A percentile compares a stretch with the other conserved stretches of the same genome.
phyloP scores from a whole-genome alignment of 1,140 invertebrate species.

The Scaptomyza hsui region DNA sequence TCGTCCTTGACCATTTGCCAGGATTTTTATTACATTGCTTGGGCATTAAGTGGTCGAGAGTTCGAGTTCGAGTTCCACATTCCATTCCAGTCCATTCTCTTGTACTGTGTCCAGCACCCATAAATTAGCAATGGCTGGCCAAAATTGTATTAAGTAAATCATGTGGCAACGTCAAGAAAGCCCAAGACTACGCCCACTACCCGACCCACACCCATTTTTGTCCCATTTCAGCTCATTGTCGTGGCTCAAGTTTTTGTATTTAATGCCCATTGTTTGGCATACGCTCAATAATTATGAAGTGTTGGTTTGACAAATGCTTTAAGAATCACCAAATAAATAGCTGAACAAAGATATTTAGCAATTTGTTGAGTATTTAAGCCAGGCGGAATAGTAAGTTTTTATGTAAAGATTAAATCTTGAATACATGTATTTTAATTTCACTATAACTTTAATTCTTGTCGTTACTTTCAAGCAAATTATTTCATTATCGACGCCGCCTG shows the following conservation, averaged over 20 bases:
- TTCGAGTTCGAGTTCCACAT: constrained; percentile 6
- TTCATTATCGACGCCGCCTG: too few species aligned
- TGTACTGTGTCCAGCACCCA: constrained; percentile 25
- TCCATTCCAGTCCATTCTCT: constrained; percentile 23
- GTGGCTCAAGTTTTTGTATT: constrained; percentile 1
- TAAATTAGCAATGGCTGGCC: constrained; percentile 63
- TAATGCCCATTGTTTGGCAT: constrained; percentile 20
- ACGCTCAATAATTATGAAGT: constrained; percentile 37
- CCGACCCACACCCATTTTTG: background rate
- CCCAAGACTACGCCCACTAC: constrained; percentile 6
- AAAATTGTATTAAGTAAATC: constrained; percentile 73
- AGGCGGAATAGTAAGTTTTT: too few species aligned
- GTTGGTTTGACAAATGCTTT: constrained; percentile 36
- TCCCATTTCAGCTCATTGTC: background rate
- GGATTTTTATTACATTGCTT: constrained; percentile 75
- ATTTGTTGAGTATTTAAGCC: too few species aligned
- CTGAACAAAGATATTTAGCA: too few species aligned
- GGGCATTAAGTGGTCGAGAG: constrained; percentile 69
- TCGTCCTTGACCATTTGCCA: constrained; percentile 43
- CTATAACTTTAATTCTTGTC: too few species aligned
- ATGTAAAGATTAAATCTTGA: too few species aligned
- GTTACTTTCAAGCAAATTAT: too few species aligned
- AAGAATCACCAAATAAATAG: constrained; percentile 5
- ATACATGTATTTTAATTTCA: too few species aligned
- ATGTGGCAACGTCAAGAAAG: constrained; percentile 45